Base-by-base conservation (phyloP, 2,797 vertebrate genomes). In the Melanogrammus aeglefinus region DNA sequence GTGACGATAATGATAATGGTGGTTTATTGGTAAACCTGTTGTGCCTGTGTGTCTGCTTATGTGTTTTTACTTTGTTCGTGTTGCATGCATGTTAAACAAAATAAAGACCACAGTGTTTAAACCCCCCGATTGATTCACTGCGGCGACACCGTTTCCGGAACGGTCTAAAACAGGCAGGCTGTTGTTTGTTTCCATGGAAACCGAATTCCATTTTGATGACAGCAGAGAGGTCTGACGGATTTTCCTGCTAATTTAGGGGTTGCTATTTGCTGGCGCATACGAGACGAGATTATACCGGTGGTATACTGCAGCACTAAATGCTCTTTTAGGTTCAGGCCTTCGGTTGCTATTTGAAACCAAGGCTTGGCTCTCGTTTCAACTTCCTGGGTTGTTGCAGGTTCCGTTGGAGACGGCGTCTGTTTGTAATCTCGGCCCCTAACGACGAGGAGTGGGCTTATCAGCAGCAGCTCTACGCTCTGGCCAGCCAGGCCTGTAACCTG, bases 401-500 rank as follows among this genome's bases (percentile, higher is more conserved):
- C 92, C 95, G 98, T 36, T 99, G 98, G 98, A 96, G 98, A 89
- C 95, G 98, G 78, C 93, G 98, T 72, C 91, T 99, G 80, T 96
- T 99, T 83, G 95, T 99, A 83, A 99, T 99, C 91, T 99, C 98
- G 38, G 94, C 97, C 84, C 96, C 98, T 75, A 97, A 82, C 33
- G 97, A 99, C 79, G 98, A 99, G 92, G 98, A 99, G 78, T 99
- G 98, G 98, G 96, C 96, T 83, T 99, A 98, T 91, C 98, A 99
- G 88, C 97, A 99, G 91, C 98, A 99, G 93, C 96, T 98, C 75
- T 96, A 97, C 75, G 95, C 95, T 81, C 93, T 99, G 76, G 95
- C 80, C 84, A 97, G 97, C 89, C 98, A 99, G 94, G 98, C 97
- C 75, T 99, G 98, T 91, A 99, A 99, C 94, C 95, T 99, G 85